These are phyloP conservation scores for Dynastes tityus DNA, from an alignment of 2,888 invertebrate genomes.

Conservation along the genomic window DNA sequence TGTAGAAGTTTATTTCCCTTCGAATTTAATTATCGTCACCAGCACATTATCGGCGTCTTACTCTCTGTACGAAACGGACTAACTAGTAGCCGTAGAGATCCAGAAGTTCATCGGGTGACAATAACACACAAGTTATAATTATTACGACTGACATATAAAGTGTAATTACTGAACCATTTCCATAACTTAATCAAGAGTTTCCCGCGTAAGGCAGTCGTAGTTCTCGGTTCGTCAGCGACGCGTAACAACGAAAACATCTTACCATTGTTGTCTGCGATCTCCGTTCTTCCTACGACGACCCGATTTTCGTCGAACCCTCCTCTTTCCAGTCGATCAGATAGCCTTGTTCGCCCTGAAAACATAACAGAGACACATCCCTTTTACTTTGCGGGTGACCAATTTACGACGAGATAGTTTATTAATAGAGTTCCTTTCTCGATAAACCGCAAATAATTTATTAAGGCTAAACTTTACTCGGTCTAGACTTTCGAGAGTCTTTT, in stretches of 20 bases:
- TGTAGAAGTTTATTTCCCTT: not conserved
- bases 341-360: constrained; percentile 54
- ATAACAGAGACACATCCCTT: constrained; percentile 41
- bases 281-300: constrained; percentile 69
- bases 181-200: constrained; percentile 40
- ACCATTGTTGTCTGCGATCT: constrained; percentile 60
- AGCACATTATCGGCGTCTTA: constrained; percentile 9
- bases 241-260: constrained; percentile 54
- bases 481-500: not conserved
- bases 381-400: constrained; percentile 41
- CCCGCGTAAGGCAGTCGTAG: constrained; percentile 16
- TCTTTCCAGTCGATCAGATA: constrained; percentile 62
- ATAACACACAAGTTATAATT: constrained; percentile 45
- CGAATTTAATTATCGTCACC: not conserved
- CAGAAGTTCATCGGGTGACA: constrained; percentile 38
- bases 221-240: constrained; percentile 29
- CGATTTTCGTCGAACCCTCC: constrained; percentile 64
- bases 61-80: not conserved
- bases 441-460: constrained; percentile 32
- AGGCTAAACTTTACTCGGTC: constrained; percentile 20
- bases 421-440: constrained; percentile 13
- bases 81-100: not conserved
- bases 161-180: constrained; percentile 35
- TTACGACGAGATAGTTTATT: constrained; percentile 38
- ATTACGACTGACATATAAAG: constrained; percentile 41